phyloP scores from a whole-genome alignment of 2,797 vertebrate genomes.

The Thripadectes ignobilis region DNA sequence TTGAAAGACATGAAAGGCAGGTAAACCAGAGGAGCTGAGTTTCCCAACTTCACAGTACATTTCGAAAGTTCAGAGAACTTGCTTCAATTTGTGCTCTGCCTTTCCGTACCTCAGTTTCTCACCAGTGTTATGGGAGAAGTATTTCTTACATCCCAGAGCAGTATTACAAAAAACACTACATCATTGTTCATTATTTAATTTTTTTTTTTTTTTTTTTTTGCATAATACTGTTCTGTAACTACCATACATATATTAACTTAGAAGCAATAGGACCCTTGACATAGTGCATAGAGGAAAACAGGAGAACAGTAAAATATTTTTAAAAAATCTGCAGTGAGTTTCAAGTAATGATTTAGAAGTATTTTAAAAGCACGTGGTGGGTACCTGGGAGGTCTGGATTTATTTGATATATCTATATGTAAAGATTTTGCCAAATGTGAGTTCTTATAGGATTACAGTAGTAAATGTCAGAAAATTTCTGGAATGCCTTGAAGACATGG shows the following conservation, averaged over 20 bases:
- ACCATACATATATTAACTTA: not conserved
- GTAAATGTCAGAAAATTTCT: not conserved
- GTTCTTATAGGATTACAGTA: not conserved
- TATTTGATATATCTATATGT: not conserved
- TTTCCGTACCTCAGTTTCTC: not conserved
- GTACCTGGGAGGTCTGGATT: not conserved
- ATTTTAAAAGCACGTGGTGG: not conserved
- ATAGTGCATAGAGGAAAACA: not conserved
- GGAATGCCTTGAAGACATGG: not conserved
- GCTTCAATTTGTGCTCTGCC: not conserved
- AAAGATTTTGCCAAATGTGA: not conserved
- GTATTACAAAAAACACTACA: not conserved
- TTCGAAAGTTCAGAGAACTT: not conserved
- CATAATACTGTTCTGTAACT: not conserved
- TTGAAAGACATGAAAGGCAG: not conserved
- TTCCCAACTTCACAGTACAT: not conserved
- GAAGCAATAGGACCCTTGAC: not conserved
- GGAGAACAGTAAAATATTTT: not conserved
- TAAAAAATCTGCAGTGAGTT: not conserved
- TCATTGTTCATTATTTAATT: not conserved
- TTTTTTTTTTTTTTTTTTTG: not conserved
- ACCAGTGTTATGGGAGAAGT: not conserved
- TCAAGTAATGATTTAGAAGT: not conserved
- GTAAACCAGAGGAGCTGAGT: not conserved
- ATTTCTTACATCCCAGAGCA: not conserved